These are phyloP conservation scores for Nineta flava DNA, from an alignment of 2,888 invertebrate genomes.

Conservation along the genomic window DNA sequence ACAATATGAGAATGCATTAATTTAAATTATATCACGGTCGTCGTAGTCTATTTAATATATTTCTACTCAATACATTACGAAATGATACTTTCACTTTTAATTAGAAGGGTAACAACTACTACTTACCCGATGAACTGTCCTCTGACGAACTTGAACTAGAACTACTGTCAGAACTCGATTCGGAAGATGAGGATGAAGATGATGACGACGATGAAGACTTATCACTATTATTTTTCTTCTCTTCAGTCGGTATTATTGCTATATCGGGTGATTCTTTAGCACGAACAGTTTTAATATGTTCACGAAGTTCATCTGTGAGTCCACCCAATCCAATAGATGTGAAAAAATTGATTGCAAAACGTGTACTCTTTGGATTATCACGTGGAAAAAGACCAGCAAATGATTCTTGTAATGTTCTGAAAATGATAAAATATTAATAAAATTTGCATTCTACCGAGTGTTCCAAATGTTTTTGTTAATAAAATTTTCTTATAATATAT, in stretches of 20 bases:
- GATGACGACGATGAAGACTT: constrained; percentile 9
- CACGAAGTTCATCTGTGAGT: constrained; percentile 80
- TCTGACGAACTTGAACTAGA: constrained; percentile 13
- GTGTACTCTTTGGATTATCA: constrained; percentile 89
- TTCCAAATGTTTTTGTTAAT: no score
- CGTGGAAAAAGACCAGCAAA: constrained; percentile 89
- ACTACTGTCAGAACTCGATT: constrained; percentile 21
- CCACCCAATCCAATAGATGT: constrained; percentile 95
- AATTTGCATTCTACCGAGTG: neutral
- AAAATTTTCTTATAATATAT: no score
- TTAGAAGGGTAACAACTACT: no score
- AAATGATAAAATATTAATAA: constrained; percentile 19
- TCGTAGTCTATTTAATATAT: no score
- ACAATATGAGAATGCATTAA: no score
- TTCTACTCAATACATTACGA: no score
- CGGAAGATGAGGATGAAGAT: constrained; percentile 14
- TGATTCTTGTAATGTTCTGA: constrained; percentile 64
- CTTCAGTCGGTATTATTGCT: constrained; percentile 21
- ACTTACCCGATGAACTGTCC: constrained; percentile 3
- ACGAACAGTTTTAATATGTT: constrained; percentile 66
- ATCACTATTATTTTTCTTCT: neutral
- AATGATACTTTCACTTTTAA: no score
- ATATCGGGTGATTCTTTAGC: constrained; percentile 22
- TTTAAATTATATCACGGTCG: no score
- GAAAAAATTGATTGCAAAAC: constrained; percentile 97